A percentile compares a stretch with the other conserved stretches of the same genome.
Conservation (phyloP, 2,113 vertebrate genomes). For the Dinomys branickii region DNA sequence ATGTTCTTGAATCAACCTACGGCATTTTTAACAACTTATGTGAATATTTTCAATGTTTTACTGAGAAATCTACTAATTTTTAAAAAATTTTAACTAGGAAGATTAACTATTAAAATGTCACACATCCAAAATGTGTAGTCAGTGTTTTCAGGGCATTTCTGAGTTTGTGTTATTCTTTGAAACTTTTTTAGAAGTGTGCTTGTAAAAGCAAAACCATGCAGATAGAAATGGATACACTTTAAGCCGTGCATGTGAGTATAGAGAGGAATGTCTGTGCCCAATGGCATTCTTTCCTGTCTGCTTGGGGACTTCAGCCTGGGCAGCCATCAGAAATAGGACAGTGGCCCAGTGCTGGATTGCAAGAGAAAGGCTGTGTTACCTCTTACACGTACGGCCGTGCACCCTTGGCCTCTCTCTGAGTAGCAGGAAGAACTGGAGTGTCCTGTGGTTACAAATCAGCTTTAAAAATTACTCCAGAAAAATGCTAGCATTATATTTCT, state of each 20-base stretch:
- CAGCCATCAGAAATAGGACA: not conserved
- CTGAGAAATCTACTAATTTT: not conserved
- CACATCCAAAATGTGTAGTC: not conserved
- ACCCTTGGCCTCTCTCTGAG: not conserved
- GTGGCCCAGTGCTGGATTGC: not conserved
- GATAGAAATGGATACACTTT: slow-evolving; percentile 23
- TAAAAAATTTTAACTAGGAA: not conserved
- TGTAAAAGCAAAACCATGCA: not conserved
- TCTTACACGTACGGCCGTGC: not conserved
- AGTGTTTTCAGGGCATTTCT: not conserved
- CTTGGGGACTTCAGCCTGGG: not conserved
- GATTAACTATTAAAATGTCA: not conserved
- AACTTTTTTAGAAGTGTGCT: not conserved
- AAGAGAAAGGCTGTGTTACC: not conserved
- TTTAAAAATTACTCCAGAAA: slow-evolving; percentile 36
- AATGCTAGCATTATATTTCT: not conserved
- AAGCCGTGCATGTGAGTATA: not conserved
- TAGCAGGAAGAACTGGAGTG: not conserved
- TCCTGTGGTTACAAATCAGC: not conserved
- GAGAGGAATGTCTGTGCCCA: not conserved
- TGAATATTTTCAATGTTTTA: not conserved
- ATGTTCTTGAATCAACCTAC: not conserved
- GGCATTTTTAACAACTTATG: not conserved
- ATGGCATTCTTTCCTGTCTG: not conserved
- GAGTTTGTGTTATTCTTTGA: not conserved